Evolutionary conservation across 1,140 invertebrate species (phyloP).

Genomic region (Drosophila yakuba): DNA sequence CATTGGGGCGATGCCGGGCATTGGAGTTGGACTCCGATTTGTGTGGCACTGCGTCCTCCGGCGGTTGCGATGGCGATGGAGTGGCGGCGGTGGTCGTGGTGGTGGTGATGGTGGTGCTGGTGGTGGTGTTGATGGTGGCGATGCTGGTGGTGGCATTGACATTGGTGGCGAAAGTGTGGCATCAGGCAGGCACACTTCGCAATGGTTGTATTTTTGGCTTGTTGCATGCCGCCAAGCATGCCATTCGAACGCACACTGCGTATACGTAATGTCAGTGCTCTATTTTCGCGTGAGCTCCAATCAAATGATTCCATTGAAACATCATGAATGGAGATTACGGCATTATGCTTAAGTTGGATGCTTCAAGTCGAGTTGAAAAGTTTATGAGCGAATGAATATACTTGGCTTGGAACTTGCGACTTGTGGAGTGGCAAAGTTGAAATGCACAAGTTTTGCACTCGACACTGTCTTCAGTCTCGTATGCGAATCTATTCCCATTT

Average conservation of each 20-base stretch:
- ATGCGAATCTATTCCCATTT: slow-evolving; percentile 37
- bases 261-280: slow-evolving; percentile 62
- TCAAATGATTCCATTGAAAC: slow-evolving; percentile 37
- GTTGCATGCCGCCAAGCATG: slow-evolving; percentile 19
- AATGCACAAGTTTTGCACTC: slow-evolving; percentile 28
- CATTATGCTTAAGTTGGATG: slow-evolving; percentile 10
- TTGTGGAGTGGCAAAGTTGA: too few species aligned
- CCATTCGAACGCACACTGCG: slow-evolving; percentile 47
- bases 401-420: slow-evolving; percentile 15
- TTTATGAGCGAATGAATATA: slow-evolving; percentile 21
- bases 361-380: slow-evolving; percentile 9
- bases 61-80: not conserved
- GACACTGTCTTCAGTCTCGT: slow-evolving; percentile 18
- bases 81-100: slow-evolving; percentile 28
- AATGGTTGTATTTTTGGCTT: slow-evolving; percentile 67
- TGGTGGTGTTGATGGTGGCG: slow-evolving; percentile 39
- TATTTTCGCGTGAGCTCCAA: slow-evolving; percentile 41
- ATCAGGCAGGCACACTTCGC: slow-evolving; percentile 47
- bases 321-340: slow-evolving; percentile 48
- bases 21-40: slow-evolving; percentile 40
- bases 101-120: slow-evolving; percentile 42
- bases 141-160: slow-evolving; percentile 64
- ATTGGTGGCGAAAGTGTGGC: slow-evolving; percentile 76
- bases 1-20: slow-evolving; percentile 66
- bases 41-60: slow-evolving; percentile 58